Evolutionary conservation across 2,888 invertebrate genomes (phyloP), one percentile per base, ranked within the genome.

Genomic region (Drepanosiphum platanoidis): DNA sequence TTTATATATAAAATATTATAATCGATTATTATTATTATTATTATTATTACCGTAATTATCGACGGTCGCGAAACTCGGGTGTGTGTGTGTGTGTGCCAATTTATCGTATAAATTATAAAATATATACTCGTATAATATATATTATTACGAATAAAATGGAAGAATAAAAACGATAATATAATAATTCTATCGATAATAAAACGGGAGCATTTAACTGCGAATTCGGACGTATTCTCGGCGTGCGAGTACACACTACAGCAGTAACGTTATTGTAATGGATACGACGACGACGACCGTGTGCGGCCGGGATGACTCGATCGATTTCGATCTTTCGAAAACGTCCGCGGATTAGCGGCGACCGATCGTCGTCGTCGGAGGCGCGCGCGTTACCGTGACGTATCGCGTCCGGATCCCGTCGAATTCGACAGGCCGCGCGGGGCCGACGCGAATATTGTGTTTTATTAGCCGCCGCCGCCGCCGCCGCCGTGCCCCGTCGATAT

Each of bases 1-100:
- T 32, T 42, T n/a, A 61, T 61, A 61, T 52, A 18, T 52, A 52
- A 52, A 52, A 18, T 8, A 46, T 72, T 30, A 30, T 32, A 52
- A 74, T 74, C 74, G 52, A 74, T 52, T n/a, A 52, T 52, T 72
- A 72, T 30, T 72, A 30, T 27, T 9, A 22, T 72, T 15, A 46
- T 42, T 46, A 46, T 15, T 52, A 52, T 18, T 52, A 7, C 22
- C 52, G 2, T 52, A 52, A 52, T 52, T 52, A 61, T 61, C 27
- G 9, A 32, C 66, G 66, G 13, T n/a, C n/a, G 32, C 1, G 15
- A 66, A 30, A 32, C 32, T 13, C 27, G 61, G n/a, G n/a, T n/a
- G n/a, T n/a, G n/a, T n/a, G n/a, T n/a, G n/a, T n/a, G n/a, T 8
- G 3, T 11, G 27, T 61, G 18, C 18, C 18, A 52, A 4, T n/a